Base-by-base conservation (phyloP, 1,140 invertebrate genomes). In the Leptinotarsa defecta region DNA sequence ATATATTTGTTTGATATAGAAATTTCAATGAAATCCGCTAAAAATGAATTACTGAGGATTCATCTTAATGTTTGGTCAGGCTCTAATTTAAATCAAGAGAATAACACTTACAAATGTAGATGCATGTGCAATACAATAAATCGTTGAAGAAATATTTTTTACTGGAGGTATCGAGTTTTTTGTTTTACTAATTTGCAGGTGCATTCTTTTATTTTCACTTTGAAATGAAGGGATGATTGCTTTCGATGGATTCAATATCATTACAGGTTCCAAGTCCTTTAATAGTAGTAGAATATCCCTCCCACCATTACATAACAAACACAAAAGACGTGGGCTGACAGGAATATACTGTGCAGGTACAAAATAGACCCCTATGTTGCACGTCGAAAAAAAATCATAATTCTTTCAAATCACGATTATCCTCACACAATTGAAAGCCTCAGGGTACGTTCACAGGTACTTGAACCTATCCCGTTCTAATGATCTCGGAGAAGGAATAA, bases 311-410 rank as follows among this genome's bases (percentile, higher is more conserved):
- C 68, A 69, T 48, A 69, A 69, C 48, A 34, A 48, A 69, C 68
- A 69, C 22, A 69, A 69, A n/a, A 69, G 68, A 69, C 27, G 19
- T 48, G 20, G 68, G 68, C 27, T 27, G 22, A 34, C 48, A 19
- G 24, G 4, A 43, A 69, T 69, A 69, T 34, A 43, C 68, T 69
- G 68, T 20, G 68, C 68, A 69, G 68, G 68, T 69, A 69, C 27
- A 20, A 48, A 48, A 19, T 11, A 34, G 27, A 34, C 68, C 68
- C 68, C 43, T 69, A 65, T 34, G 15, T 20, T 5, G 2, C 15
- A 48, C 17, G 27, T 13, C 24, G 27, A 5, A 69, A 68, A 68
- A 69, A 69, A 34, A 48, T 19, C 22, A 69, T 69, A 69, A 69
- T 48, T 69, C 68, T 27, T 62, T 20, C 20, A 13, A 61, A 34